Base-by-base conservation (phyloP, 2,888 invertebrate genomes). In the Carpatolechia fugitivella region DNA sequence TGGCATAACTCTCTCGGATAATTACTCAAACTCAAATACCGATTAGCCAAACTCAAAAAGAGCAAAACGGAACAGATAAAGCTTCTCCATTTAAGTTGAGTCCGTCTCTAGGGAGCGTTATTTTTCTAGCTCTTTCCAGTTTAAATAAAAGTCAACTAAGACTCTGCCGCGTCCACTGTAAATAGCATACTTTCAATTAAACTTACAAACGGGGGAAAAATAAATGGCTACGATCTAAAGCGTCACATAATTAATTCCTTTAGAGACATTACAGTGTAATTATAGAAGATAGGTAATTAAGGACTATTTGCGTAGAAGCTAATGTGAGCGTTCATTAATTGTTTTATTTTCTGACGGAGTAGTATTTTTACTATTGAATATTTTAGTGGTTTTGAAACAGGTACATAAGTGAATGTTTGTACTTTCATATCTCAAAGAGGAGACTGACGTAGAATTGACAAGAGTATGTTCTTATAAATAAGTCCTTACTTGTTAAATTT, bases 41-140 rank as follows among this genome's bases (percentile, higher is more conserved):
- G 44, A 44, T 44, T 44, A 44, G 44, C 29, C n/a, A 4, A 10
- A 20, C 40, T 11, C n/a, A 6, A 44, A 20, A 44, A 44, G 20
- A 44, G 29, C 44, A 44, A 29, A 44, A 20, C 13, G 29, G 29
- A 41, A 18, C 7, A 41, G 40, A 41, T 18, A 20, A 11, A 18
- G n/a, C 40, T 44, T 29, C 20, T 44, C 44, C 44, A 20, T 44
- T 44, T 44, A 44, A 44, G 29, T 44, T 44, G 20, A 44, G 20
- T n/a, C 24, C 44, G 24, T 35, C 49, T 49, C 49, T 16, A 18
- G 18, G 2, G 48, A 24, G 20, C 66, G 58, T 64, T 58, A 66
- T 66, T 65, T 58, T 56, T 54, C 57, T 63, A 72, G 65, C 68
- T 70, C 72, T 66, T 64, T 64, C 61, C 63, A 62, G 62, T 65